A percentile compares a stretch with the other conserved stretches of the same genome.
Evolutionary conservation across 2,113 vertebrate genomes (phyloP).

Genomic region (Junco hyemalis): DNA sequence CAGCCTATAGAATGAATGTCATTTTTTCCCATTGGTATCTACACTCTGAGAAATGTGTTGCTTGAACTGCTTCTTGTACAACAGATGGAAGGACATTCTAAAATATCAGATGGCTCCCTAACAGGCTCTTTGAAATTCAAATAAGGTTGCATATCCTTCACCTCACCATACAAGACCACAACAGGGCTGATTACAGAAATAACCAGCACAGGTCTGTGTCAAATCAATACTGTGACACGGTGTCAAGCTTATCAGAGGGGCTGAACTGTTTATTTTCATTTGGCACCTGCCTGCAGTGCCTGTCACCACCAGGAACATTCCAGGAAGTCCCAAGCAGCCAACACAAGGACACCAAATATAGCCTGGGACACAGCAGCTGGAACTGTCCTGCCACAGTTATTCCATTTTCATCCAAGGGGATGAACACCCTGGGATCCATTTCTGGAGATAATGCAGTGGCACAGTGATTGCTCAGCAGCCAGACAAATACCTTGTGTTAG

Average conservation of each 20-base stretch:
- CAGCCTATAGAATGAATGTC: neutral
- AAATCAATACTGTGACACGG: neutral
- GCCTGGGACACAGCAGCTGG: neutral
- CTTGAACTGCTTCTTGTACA: constrained; percentile 7
- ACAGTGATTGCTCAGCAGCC: neutral
- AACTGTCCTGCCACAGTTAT: neutral
- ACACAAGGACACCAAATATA: constrained; percentile 1
- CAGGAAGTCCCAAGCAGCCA: neutral
- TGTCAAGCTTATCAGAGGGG: neutral
- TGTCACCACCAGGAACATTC: neutral
- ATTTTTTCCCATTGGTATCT: neutral
- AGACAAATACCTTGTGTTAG: neutral
- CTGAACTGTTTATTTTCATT: constrained; percentile 5
- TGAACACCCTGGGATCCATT: neutral
- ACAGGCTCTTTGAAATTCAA: constrained; percentile 23
- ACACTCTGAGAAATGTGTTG: neutral
- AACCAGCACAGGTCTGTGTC: neutral
- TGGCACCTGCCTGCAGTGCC: neutral
- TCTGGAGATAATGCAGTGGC: neutral
- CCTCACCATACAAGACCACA: neutral
- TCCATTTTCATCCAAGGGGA: neutral
- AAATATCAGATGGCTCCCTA: neutral
- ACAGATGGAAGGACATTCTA: constrained; percentile 8
- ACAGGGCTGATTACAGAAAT: neutral
- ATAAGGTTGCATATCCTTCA: neutral